Percentiles rank a stretch among this genome's conserved stretches.
These are phyloP conservation scores for Chironomus tepperi DNA, from an alignment of 1,140 invertebrate genomes.

Conservation along the genomic window DNA sequence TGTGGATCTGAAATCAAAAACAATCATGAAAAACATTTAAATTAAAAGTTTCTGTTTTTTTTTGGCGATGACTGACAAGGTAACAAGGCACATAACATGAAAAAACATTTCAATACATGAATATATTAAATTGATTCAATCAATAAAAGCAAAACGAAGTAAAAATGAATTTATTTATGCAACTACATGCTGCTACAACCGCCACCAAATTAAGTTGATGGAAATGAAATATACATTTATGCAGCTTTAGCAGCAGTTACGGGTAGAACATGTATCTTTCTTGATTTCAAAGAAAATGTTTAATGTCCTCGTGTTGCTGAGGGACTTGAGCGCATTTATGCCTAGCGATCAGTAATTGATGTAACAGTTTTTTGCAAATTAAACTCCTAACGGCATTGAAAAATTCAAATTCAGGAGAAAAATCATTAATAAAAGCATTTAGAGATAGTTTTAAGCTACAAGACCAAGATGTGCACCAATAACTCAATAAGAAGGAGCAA, in stretches of 20 bases:
- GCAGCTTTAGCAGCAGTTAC: neutral
- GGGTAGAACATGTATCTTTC: too few relatives aligned
- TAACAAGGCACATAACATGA: neutral
- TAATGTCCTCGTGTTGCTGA: too few relatives aligned
- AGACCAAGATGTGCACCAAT: too few relatives aligned
- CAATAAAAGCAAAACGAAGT: neutral
- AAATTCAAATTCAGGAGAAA: too few relatives aligned
- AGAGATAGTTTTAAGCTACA: too few relatives aligned
- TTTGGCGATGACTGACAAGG: neutral
- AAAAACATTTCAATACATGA: slow-evolving; percentile 1
- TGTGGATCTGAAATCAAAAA: neutral
- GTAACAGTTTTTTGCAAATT: too few relatives aligned
- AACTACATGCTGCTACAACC: slow-evolving; percentile 22
- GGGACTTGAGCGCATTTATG: too few relatives aligned
- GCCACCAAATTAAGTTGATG: slow-evolving; percentile 23
- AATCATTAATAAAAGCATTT: too few relatives aligned
- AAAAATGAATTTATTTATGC: neutral
- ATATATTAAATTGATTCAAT: neutral
- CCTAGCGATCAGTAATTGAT: too few relatives aligned
- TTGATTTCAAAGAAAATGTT: too few relatives aligned
- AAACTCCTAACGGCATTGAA: too few relatives aligned
- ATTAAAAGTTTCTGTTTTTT: neutral
- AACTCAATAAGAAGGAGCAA: too few relatives aligned
- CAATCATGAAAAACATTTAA: slow-evolving; percentile 9
- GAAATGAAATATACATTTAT: slow-evolving; percentile 9